Conservation (phyloP, 2,113 vertebrate species). For the Colaptes auratus region DNA sequence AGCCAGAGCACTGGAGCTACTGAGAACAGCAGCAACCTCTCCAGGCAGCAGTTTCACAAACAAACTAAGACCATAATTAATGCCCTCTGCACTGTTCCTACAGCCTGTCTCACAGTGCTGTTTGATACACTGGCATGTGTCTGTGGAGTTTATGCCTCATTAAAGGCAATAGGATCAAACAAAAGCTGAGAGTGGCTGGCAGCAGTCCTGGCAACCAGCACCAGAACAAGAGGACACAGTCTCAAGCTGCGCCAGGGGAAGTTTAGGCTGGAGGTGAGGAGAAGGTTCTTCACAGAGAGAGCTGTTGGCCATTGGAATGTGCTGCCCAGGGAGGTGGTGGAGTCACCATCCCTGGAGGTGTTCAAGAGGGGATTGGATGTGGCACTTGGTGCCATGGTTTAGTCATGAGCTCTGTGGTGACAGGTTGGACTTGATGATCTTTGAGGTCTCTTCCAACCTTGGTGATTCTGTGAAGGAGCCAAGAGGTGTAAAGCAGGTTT, state of each 20-base stretch:
- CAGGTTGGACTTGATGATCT: no score
- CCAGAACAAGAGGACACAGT: no score
- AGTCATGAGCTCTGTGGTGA: no score
- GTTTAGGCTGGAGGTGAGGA: no score
- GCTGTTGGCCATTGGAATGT: no score
- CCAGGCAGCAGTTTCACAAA: neutral
- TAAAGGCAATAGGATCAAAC: neutral
- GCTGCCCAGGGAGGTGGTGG: no score
- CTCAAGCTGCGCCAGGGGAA: no score
- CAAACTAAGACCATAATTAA: neutral
- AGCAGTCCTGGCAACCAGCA: neutral
- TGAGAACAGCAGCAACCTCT: neutral
- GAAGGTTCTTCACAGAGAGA: no score
- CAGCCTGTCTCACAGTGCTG: neutral
- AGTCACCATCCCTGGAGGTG: no score
- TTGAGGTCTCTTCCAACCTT: no score
- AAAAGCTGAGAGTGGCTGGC: neutral
- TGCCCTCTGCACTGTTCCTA: neutral
- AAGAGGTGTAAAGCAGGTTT: neutral
- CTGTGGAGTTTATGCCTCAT: neutral
- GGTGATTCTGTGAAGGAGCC: neutral
- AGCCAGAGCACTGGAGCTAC: neutral
- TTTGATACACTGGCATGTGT: neutral
- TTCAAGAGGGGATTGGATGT: no score
- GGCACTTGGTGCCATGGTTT: no score